phyloP scores from a whole-genome alignment of 2,797 vertebrate species.

The Benthosema pterotum region DNA sequence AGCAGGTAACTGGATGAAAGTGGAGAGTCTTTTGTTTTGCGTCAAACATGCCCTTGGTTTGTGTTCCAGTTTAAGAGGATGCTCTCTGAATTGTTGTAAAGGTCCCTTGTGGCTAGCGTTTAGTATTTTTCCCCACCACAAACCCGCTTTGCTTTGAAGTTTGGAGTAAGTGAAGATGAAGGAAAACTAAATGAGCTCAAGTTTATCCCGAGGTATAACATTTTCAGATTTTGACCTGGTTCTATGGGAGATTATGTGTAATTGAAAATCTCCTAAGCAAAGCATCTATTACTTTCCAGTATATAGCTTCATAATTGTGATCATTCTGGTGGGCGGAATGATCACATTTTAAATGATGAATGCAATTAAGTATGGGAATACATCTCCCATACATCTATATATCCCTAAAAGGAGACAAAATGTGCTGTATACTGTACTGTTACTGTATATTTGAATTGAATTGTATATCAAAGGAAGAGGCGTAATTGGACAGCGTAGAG shows the following conservation, averaged over 20 bases:
- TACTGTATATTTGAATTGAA: too few relatives aligned
- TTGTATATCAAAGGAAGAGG: not conserved
- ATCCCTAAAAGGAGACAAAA: not conserved
- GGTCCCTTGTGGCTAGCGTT: conserved; percentile 20
- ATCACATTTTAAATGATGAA: too few relatives aligned
- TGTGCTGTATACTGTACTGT: too few relatives aligned
- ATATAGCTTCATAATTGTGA: too few relatives aligned
- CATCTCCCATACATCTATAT: too few relatives aligned
- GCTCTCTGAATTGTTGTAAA: conserved; percentile 34
- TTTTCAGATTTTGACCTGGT: conserved; percentile 24
- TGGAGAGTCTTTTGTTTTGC: conserved; percentile 23
- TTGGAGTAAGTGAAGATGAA: too few relatives aligned
- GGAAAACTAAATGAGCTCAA: conserved; percentile 32
- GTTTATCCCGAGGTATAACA: conserved; percentile 6
- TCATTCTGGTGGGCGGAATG: too few relatives aligned
- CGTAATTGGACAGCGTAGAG: not conserved
- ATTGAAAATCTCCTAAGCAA: too few relatives aligned
- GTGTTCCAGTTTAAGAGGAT: conserved; percentile 28
- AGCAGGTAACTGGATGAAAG: conserved; percentile 2
- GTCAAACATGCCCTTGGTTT: conserved; percentile 32
- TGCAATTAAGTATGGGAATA: too few relatives aligned
- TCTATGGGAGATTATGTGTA: not conserved
- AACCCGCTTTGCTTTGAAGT: conserved; percentile 1
- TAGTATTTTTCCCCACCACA: conserved; percentile 13
- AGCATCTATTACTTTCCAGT: too few relatives aligned